These are phyloP conservation scores for Gymnoscopelus microlampas DNA, from an alignment of 2,797 vertebrate genomes.

Conservation along the genomic window DNA sequence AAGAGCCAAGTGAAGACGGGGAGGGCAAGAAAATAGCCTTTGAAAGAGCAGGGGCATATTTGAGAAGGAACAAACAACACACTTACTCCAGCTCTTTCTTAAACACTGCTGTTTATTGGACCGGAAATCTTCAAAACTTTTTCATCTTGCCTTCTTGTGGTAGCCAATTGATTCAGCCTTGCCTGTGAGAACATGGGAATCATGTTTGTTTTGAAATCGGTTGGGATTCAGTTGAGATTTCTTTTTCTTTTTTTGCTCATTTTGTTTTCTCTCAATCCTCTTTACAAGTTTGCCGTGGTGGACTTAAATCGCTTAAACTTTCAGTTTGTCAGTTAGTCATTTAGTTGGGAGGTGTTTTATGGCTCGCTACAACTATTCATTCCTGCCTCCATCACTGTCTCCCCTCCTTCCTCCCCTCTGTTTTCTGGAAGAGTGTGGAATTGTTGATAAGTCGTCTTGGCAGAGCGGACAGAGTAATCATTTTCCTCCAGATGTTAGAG, in stretches of 20 bases:
- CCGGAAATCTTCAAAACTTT: constrained; percentile 1
- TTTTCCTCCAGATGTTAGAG: constrained; percentile 78
- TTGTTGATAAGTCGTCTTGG: constrained; percentile 78
- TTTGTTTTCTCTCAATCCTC: constrained; percentile 6
- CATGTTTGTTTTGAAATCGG: constrained; percentile 16
- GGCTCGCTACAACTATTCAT: constrained; percentile 56
- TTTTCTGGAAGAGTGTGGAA: constrained; percentile 65
- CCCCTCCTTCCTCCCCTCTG: constrained; percentile 23
- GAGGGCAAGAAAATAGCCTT: constrained; percentile 60
- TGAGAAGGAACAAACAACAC: constrained; percentile 39
- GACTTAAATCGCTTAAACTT: constrained; percentile 50
- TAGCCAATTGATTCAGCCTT: constrained; percentile 27
- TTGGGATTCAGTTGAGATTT: too few relatives aligned
- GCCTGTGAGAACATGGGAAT: constrained; percentile 26
- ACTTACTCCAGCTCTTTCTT: constrained; percentile 37
- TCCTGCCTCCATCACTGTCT: constrained; percentile 38
- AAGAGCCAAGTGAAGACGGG: constrained; percentile 51
- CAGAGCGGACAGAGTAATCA: constrained; percentile 69
- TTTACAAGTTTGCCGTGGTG: constrained; percentile 52
- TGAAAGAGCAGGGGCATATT: constrained; percentile 55
- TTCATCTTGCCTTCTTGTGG: not conserved
- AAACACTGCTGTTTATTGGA: constrained; percentile 32
- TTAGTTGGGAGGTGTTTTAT: constrained; percentile 59
- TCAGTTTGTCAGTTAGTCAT: constrained; percentile 58
- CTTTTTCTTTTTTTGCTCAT: too few relatives aligned